Base-by-base conservation (phyloP, 2,113 vertebrate species). In the Microtus richardsoni region DNA sequence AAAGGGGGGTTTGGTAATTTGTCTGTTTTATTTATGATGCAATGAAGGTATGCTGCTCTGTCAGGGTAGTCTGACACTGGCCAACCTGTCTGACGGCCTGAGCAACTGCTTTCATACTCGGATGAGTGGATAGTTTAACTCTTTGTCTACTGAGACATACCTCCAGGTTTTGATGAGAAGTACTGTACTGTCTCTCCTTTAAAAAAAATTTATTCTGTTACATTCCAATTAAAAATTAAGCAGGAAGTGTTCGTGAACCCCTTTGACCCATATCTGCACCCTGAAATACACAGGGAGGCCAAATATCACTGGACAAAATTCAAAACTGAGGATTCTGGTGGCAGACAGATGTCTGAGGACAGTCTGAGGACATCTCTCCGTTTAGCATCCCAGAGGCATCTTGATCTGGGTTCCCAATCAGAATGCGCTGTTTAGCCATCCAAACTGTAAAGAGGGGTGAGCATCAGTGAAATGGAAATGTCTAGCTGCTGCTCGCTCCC, bases 1-100 rank as follows among this genome's bases (percentile, higher is more conserved):
- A 97, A 98, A 96, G 89, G 91, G 96, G 98, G 99, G 47, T 10
- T 9, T 98, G 99, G 99, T 99, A 96, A 99, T 99, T 99, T 99
- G 99, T 99, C 99, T 99, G 99, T 98, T 99, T 99, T 99, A 99
- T 99, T 99, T 99, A 99, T 99, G 99, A 99, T 99, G 99, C 99
- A 99, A 99, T 99, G 99, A 99, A 99, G 99, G 99, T 99, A 99
- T 99, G 99, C 99, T 99, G 99, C 99, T 99, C 96, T 98, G 99
- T 99, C 99, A 99, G 99, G 99, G 99, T 98, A 99, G 99, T 99
- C 99, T 99, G 99, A 98, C 99, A 99, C 99, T 99, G 99, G 99
- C 99, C 99, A 99, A 99, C 99, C 98, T 98, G 97, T 98, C 99
- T 99, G 99, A 99, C 99, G 99, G 99, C 98, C 96, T 99, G 99